These are phyloP conservation scores for Musca vetustissima DNA, from an alignment of 1,140 invertebrate genomes.

Conservation along the genomic window DNA sequence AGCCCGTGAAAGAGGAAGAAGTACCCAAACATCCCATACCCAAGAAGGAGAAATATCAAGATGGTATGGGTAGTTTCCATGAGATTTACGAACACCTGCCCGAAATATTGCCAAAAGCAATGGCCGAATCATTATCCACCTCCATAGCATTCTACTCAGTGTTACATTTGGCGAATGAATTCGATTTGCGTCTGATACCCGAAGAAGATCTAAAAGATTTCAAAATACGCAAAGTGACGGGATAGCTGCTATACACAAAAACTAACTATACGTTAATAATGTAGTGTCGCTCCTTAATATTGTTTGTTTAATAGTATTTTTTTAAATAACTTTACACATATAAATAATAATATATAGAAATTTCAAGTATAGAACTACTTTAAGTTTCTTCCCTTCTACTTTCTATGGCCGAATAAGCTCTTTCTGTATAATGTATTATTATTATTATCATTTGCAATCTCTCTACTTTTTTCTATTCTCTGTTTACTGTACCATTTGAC, in stretches of 20 bases:
- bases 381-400: too few species aligned
- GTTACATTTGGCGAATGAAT: constrained; percentile 76
- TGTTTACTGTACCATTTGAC: too few species aligned
- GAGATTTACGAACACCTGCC: constrained; percentile 63
- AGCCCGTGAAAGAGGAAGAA: constrained; percentile 27
- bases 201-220: constrained; percentile 46
- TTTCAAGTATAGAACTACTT: too few species aligned
- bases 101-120: constrained; percentile 59
- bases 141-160: constrained; percentile 73
- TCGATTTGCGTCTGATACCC: constrained; percentile 51
- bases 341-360: too few species aligned
- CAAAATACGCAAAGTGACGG: constrained; percentile 44
- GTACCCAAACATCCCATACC: constrained; percentile 36
- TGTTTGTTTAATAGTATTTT: constrained; percentile 2
- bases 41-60: constrained; percentile 37
- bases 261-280: neutral
- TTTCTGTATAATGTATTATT: neutral
- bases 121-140: constrained; percentile 67
- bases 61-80: constrained; percentile 52
- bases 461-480: too few species aligned
- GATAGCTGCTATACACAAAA: constrained; percentile 16
- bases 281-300: neutral
- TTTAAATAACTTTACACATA: neutral
- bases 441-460: too few species aligned
- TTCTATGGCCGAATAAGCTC: neutral